Base-by-base conservation (phyloP, 1,140 invertebrate species). In the Drosophila erecta region DNA sequence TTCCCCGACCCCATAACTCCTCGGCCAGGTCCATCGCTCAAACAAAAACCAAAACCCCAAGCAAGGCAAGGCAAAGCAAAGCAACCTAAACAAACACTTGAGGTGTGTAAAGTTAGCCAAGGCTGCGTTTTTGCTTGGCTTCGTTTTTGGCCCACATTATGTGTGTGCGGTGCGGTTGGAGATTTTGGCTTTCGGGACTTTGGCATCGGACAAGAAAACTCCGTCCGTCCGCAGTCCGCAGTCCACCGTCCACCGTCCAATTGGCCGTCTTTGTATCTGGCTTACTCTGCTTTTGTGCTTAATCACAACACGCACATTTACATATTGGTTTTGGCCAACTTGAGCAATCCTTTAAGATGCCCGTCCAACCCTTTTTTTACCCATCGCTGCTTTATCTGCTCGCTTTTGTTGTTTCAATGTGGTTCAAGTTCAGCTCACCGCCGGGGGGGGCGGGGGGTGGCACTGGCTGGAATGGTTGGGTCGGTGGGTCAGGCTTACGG, bases 281-380 rank as follows among this genome's bases (percentile, higher is more conserved):
- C 69, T 77, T 65, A 64, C 79, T 74, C 62, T 77, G 73, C 61
- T 58, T 70, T 89, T 89, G 80, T 89, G 84, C 84, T 89, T 89
- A 89, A 89, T 89, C 84, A 89, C 84, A 89, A 87, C 84, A 89
- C 84, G 84, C 84, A 89, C 84, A 89, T 89, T 89, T 89, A 89
- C 84, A 89, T 89, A 89, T 89, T 89, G 84, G 84, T 89, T 89
- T 87, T 81, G 84, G 73, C 76, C 87, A 89, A 89, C 84, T 89
- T 89, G 84, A 84, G 83, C 83, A 89, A 89, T 89, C 84, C 84
- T 84, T 89, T 90, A 89, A 90, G 84, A 80, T 53, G 59, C 46
- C 64, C 54, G 58, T 47, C 62, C 72, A 78, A 81, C 65, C 79
- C 62, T 74, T 89, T 83, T 87, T 89, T 80, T 44, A 64, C 64